Conservation (phyloP, 2,888 invertebrate species). For the Heliconius charithonia region DNA sequence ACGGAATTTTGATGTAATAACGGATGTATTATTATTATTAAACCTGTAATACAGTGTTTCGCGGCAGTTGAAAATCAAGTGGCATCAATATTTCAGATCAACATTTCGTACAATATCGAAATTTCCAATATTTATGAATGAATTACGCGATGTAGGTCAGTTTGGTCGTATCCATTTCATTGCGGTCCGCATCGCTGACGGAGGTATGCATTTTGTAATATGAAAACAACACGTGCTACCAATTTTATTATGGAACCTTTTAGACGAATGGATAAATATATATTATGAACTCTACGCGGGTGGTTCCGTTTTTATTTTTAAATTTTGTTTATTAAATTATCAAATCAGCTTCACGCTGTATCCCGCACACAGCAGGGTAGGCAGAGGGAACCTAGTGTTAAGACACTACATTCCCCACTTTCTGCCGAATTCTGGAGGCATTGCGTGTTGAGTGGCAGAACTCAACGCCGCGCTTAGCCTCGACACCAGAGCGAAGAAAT, state of each 20-base stretch:
- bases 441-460: no score
- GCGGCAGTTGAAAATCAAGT: constrained; percentile 29
- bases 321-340: not conserved
- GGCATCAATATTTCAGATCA: constrained; percentile 37
- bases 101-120: constrained; percentile 45
- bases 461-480: no score
- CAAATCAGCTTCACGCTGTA: no score
- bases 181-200: constrained; percentile 48
- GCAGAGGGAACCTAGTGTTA: no score
- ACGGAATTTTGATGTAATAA: constrained; percentile 1
- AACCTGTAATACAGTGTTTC: constrained; percentile 17
- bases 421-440: no score
- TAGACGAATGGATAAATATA: constrained; percentile 34
- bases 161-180: constrained; percentile 49
- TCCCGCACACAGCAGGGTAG: no score
- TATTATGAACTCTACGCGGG: constrained; percentile 13
- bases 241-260: constrained; percentile 48
- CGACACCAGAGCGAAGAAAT: no score
- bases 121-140: constrained; percentile 50
- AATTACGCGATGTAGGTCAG: constrained; percentile 51
- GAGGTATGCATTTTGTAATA: constrained; percentile 51
- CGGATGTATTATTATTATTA: not conserved
- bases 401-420: no score
- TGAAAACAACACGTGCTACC: constrained; percentile 50
- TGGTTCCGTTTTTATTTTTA: not conserved